A percentile compares a stretch with the other conserved stretches of the same genome.
These are phyloP conservation scores for Solenopsis fugax DNA, from an alignment of 1,140 invertebrate species.

Conservation along the genomic window DNA sequence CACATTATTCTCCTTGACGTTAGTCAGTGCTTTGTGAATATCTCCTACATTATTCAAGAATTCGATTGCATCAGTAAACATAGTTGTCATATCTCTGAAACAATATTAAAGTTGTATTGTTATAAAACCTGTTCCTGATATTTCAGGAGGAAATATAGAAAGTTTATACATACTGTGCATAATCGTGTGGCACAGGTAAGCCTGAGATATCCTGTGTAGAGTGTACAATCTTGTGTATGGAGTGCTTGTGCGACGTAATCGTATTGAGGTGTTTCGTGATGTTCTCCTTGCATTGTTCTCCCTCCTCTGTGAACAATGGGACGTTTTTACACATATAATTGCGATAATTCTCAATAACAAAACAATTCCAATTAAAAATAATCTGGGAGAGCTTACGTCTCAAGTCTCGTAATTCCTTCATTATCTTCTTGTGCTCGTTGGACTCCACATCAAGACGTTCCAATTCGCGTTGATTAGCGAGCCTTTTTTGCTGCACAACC, in stretches of 20 bases:
- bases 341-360: background rate
- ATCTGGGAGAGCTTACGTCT: constrained; percentile 39
- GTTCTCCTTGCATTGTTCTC: constrained; percentile 59
- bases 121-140: too few relatives aligned
- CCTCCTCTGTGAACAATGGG: constrained; percentile 65
- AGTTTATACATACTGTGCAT: constrained; percentile 67
- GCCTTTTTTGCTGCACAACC: constrained; percentile 55
- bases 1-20: constrained; percentile 47
- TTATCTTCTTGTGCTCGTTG: constrained; percentile 53
- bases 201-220: constrained; percentile 64
- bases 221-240: constrained; percentile 72
- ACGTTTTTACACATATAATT: background rate
- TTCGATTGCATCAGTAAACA: constrained; percentile 67
- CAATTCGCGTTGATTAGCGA: constrained; percentile 29
- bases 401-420: constrained; percentile 42
- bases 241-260: constrained; percentile 71
- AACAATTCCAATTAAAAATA: constrained; percentile 13
- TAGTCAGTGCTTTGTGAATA: constrained; percentile 41
- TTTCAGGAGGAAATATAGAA: background rate
- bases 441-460: constrained; percentile 25
- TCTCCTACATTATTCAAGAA: constrained; percentile 71
- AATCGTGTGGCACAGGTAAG: constrained; percentile 76
- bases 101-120: background rate
- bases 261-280: constrained; percentile 71
- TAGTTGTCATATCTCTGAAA: constrained; percentile 70